Conservation (phyloP, 2,888 invertebrate species). For the Cataglyphis livida region DNA sequence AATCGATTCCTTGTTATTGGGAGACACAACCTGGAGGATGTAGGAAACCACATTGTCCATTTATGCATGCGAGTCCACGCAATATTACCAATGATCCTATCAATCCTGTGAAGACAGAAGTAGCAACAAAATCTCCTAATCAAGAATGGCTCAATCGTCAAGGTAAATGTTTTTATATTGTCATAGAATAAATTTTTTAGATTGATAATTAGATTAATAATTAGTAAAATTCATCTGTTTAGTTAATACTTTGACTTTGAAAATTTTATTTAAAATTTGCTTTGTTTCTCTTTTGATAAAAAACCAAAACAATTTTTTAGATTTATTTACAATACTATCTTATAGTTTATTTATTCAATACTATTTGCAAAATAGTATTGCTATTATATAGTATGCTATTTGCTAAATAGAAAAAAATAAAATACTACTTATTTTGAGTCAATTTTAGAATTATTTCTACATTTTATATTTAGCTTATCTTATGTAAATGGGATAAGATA, state of each 20-base stretch:
- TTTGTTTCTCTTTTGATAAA: not conserved
- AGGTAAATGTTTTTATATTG: conserved; percentile 72
- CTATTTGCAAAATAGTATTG: not conserved
- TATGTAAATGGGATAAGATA: not conserved
- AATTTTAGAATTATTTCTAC: not conserved
- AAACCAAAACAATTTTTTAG: not conserved
- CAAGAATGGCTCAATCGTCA: conserved; percentile 83
- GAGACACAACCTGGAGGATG: conserved; percentile 95
- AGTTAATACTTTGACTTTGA: not conserved
- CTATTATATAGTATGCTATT: too few relatives aligned
- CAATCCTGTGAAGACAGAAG: conserved; percentile 78
- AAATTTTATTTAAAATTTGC: not conserved
- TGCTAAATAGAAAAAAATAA: not conserved
- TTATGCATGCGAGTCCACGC: conserved; percentile 88
- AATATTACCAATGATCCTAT: conserved; percentile 72
- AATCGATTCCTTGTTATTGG: conserved; percentile 95
- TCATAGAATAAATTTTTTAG: not conserved
- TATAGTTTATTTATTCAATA: not conserved
- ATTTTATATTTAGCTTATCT: not conserved
- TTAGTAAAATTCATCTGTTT: not conserved
- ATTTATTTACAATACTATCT: not conserved
- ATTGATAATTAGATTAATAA: not conserved
- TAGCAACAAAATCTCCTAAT: conserved; percentile 79
- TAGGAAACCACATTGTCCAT: conserved; percentile 94
- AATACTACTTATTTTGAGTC: not conserved